A percentile compares a stretch with the other conserved stretches of the same genome.
These are phyloP conservation scores for Philaethria dido DNA, from an alignment of 2,888 invertebrate genomes.

Conservation along the genomic window DNA sequence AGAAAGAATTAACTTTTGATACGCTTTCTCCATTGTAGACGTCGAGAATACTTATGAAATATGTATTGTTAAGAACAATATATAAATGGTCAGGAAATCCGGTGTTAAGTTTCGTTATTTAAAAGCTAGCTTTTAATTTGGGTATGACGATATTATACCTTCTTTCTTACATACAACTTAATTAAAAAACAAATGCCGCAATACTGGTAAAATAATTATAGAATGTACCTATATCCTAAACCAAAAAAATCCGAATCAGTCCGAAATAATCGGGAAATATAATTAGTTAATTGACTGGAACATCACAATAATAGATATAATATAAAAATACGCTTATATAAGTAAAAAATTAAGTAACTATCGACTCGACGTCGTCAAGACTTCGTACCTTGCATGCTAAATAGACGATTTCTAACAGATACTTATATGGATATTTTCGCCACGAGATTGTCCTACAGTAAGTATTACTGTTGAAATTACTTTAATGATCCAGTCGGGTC, in stretches of 20 bases:
- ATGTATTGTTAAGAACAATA: background rate
- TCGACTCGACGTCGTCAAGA: background rate
- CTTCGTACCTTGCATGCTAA: background rate
- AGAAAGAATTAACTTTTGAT: background rate
- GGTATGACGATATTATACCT: too few species aligned
- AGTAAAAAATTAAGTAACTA: background rate
- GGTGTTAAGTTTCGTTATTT: background rate
- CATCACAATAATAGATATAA: background rate
- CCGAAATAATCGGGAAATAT: too few species aligned
- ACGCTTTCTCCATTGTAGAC: slow-evolving; percentile 3
- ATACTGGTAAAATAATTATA: too few species aligned
- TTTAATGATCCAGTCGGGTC: too few species aligned
- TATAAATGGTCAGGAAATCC: background rate
- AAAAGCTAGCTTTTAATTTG: background rate
- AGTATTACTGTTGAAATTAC: background rate
- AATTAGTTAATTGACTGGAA: too few species aligned
- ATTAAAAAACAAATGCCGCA: too few species aligned
- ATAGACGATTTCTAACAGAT: background rate
- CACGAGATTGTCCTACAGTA: background rate
- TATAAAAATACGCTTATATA: background rate
- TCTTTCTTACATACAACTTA: too few species aligned
- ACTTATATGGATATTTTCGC: background rate
- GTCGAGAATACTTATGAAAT: background rate
- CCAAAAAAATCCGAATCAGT: too few species aligned
- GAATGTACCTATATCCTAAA: too few species aligned